These are phyloP conservation scores for Myopa tessellatipennis DNA, from an alignment of 2,888 invertebrate genomes.

Conservation along the genomic window DNA sequence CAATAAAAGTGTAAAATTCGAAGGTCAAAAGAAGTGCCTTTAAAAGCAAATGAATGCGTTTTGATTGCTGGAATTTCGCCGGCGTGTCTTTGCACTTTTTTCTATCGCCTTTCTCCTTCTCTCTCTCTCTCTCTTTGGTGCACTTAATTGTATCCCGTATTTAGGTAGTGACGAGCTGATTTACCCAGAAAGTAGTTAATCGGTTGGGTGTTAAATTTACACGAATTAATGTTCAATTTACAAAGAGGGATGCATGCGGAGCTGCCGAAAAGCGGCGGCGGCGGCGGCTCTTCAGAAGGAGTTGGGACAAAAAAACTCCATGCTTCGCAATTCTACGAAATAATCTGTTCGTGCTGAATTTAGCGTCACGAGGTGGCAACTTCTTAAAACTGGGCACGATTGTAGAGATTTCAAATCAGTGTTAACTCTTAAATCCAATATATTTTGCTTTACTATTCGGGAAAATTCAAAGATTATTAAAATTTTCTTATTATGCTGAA, in stretches of 20 bases:
- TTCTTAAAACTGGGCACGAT: too few species aligned
- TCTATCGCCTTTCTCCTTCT: neutral
- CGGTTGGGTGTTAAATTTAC: conserved; percentile 25
- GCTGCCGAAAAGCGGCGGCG: neutral
- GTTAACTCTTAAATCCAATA: too few species aligned
- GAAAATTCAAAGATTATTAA: too few species aligned
- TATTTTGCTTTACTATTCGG: too few species aligned
- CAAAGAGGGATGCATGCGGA: neutral
- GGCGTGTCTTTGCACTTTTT: conserved; percentile 13
- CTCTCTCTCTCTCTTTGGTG: neutral
- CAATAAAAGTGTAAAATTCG: conserved; percentile 53
- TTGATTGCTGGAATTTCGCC: conserved; percentile 40
- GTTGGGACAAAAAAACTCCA: conserved; percentile 24
- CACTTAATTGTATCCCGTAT: neutral
- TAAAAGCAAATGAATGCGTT: conserved; percentile 27
- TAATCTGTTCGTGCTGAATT: neutral
- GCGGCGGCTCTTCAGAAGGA: conserved; percentile 6
- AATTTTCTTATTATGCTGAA: too few species aligned
- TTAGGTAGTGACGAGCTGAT: conserved; percentile 9
- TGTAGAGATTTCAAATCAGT: too few species aligned
- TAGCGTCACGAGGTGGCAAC: too few species aligned
- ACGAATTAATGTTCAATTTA: conserved; percentile 32
- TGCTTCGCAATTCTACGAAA: neutral
- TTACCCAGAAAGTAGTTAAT: conserved; percentile 31
- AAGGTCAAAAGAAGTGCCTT: conserved; percentile 53